Base-by-base conservation (phyloP, 2,888 invertebrate species). In the Lissonota sp. region DNA sequence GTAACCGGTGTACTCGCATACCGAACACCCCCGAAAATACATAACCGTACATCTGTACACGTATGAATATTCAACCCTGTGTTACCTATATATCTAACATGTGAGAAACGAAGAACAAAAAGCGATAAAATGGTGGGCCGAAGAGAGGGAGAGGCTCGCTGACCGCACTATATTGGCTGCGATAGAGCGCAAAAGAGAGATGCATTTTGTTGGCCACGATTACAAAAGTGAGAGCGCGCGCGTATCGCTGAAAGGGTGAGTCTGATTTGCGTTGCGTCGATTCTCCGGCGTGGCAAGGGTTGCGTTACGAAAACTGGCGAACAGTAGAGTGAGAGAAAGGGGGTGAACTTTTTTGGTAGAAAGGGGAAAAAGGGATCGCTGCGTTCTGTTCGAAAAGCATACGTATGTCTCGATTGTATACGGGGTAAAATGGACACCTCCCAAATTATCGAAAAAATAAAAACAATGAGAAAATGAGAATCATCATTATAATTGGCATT, bases 301-400 rank as follows among this genome's bases (percentile, higher is more conserved):
- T 80, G 60, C 53, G 66, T 67, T 44, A 58, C 63, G 49, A 64
- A 57, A 58, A 66, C 58, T 42, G 75, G 63, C 63, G 76, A 79
- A 83, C 69, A 79, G 55, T 63, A 12, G 58, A 63, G 49, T 6
- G 51, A 60, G 42, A 57, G 62, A 66, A 51, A 39, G 79, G 76
- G 62, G 63, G 58, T 5, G 46, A 39, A 37, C 8, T 62, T 55
- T 74, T 70, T 79, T 58, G 57, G 12, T 53, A 73, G 77, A 77
- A 74, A 49, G 81, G 46, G 64, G 79, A 69, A 73, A 64, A 53
- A 74, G 69, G 46, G 73, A 40, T 53, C 16, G 44, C 37, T 46
- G 37, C 71, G 63, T 79, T 72, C 79, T 80, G 84, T 86, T 85
- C 83, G 85, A 64, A 63, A 85, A 86, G 85, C 81, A 78, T 71